phyloP scores from a whole-genome alignment of 1,140 invertebrate species.

The Panagrolaimus sp. region DNA sequence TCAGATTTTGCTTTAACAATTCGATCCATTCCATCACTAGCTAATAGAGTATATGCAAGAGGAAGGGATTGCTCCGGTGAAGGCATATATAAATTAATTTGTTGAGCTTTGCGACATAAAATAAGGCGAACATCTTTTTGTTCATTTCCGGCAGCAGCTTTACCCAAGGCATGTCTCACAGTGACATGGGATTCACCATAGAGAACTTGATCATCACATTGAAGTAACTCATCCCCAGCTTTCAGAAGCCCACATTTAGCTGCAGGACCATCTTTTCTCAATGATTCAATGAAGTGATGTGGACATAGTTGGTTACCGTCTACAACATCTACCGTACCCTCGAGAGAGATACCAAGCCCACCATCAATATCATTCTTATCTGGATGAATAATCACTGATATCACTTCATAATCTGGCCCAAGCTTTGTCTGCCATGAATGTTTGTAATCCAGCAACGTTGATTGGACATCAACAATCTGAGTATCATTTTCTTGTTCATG shows the following conservation, averaged over 20 bases:
- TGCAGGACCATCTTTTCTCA: constrained; percentile 85
- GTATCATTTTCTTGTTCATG: constrained; percentile 54
- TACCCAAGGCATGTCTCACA: constrained; percentile 45
- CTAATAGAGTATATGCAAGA: constrained; percentile 50
- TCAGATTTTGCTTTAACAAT: constrained; percentile 46
- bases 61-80: constrained; percentile 42
- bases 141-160: constrained; percentile 26
- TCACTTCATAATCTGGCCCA: constrained; percentile 47
- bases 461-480: constrained; percentile 44
- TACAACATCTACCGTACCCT: constrained; percentile 90
- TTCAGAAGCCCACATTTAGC: constrained; percentile 73
- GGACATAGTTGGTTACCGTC: constrained; percentile 68
- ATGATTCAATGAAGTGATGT: constrained; percentile 86
- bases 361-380: constrained; percentile 64
- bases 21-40: constrained; percentile 38
- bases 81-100: constrained; percentile 49
- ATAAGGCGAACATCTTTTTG: constrained; percentile 33
- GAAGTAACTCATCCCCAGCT: constrained; percentile 81
- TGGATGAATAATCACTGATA: constrained; percentile 44
- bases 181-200: constrained; percentile 67
- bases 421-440: constrained; percentile 45
- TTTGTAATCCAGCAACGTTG: constrained; percentile 36
- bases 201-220: constrained; percentile 70
- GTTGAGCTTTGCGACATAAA: constrained; percentile 41
- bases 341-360: constrained; percentile 86